Percentiles rank a stretch among this genome's conserved stretches.
Conservation (phyloP, 2,113 vertebrate species). For the Protobothrops mucrosquamatus region DNA sequence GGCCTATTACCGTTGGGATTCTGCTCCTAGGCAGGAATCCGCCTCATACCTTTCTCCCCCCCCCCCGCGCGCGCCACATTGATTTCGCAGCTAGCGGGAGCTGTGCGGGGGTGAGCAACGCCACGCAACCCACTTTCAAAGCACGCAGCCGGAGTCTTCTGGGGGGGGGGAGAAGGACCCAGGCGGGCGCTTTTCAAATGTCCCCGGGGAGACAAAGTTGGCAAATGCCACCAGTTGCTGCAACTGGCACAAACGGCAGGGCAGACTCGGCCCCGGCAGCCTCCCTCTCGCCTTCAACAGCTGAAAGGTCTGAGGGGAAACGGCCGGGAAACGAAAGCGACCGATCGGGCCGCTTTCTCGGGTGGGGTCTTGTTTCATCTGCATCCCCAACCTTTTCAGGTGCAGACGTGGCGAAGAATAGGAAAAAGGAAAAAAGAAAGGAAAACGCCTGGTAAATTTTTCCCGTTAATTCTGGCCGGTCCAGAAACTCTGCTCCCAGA, state of each 20-base stretch:
- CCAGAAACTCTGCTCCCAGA: background rate
- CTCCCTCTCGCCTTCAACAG: background rate
- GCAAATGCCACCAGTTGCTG: conserved; percentile 9
- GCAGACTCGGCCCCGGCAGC: background rate
- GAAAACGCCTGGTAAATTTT: background rate
- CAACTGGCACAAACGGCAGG: background rate
- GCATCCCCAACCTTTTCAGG: background rate
- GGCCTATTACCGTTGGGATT: background rate
- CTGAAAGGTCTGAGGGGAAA: background rate
- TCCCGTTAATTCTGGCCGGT: background rate
- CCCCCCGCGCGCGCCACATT: background rate
- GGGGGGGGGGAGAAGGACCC: background rate
- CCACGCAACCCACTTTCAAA: background rate
- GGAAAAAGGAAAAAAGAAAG: no score
- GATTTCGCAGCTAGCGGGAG: background rate
- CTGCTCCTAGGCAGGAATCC: background rate
- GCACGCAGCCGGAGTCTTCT: no score
- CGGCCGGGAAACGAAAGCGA: background rate
- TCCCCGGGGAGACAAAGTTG: background rate
- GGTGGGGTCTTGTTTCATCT: no score
- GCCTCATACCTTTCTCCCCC: background rate
- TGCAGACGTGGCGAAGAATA: background rate
- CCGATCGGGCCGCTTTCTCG: background rate
- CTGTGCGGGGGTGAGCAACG: background rate
- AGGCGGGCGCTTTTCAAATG: background rate